These are phyloP conservation scores for Kryphioiulus occultus DNA, from an alignment of 2,888 invertebrate species.

Conservation along the genomic window DNA sequence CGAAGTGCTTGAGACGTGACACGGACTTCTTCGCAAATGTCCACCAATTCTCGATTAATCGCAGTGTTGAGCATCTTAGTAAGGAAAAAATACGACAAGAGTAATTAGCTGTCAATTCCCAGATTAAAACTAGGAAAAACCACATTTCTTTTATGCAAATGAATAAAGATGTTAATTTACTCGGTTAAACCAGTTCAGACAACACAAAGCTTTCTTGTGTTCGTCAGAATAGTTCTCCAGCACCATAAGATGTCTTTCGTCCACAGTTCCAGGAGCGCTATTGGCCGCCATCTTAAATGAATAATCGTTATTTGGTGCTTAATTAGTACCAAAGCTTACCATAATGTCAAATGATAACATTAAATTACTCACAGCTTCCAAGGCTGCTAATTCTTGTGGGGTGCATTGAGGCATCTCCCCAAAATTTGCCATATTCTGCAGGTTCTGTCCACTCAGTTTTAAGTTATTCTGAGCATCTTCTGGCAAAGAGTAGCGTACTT, in stretches of 20 bases:
- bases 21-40: conserved; percentile 53
- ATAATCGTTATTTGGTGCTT: too few relatives aligned
- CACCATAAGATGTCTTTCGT: conserved; percentile 13
- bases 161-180: background rate
- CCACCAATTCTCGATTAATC: conserved; percentile 53
- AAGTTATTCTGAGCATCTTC: conserved; percentile 10
- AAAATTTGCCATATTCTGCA: background rate
- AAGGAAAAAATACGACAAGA: background rate
- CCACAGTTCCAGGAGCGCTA: conserved; percentile 26
- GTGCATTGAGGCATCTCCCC: conserved; percentile 46
- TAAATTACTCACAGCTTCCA: conserved; percentile 47
- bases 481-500: conserved; percentile 52
- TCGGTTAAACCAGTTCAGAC: conserved; percentile 47
- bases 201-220: conserved; percentile 43
- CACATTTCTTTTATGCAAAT: too few relatives aligned
- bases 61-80: conserved; percentile 52
- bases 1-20: conserved; percentile 52
- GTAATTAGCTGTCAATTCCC: background rate
- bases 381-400: conserved; percentile 46
- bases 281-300: conserved; percentile 13
- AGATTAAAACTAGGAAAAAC: background rate
- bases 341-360: too few relatives aligned
- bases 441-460: background rate
- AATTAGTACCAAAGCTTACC: too few relatives aligned
- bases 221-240: conserved; percentile 48